These are phyloP conservation scores for Sus cebifrons DNA, from an alignment of 2,797 vertebrate genomes.

Conservation along the genomic window DNA sequence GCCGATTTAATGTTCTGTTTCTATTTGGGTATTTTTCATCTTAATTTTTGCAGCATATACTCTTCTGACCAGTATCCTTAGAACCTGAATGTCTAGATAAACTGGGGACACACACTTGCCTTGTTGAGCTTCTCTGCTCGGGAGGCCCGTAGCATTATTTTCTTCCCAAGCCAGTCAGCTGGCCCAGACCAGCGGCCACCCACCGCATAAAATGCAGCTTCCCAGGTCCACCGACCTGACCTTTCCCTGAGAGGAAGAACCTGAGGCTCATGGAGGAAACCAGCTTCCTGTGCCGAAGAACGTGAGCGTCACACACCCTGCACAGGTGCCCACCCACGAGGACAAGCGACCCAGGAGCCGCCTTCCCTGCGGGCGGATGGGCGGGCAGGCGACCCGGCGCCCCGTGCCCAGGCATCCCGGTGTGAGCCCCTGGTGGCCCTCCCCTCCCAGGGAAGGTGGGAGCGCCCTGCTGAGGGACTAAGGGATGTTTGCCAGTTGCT, in stretches of 20 bases:
- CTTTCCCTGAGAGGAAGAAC: constrained; percentile 56
- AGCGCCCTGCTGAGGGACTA: neutral
- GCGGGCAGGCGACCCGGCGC: neutral
- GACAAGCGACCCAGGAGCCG: neutral
- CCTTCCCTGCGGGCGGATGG: neutral
- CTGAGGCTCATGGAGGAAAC: constrained; percentile 50
- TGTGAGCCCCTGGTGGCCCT: neutral
- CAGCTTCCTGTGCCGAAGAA: constrained; percentile 11
- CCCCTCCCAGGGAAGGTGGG: neutral
- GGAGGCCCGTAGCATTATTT: constrained; percentile 5
- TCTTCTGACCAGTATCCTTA: constrained; percentile 80
- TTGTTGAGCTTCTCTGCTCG: constrained; percentile 70
- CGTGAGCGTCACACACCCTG: neutral
- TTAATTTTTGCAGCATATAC: constrained; percentile 84
- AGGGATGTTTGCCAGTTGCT: constrained; percentile 48
- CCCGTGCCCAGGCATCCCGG: neutral
- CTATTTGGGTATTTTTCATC: constrained; percentile 83
- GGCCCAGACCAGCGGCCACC: neutral
- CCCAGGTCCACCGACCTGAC: neutral
- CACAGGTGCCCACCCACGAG: neutral
- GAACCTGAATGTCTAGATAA: constrained; percentile 78
- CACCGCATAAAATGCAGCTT: constrained; percentile 27
- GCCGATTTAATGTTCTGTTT: constrained; percentile 76
- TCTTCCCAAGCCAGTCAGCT: constrained; percentile 41
- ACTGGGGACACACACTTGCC: constrained; percentile 75